Evolutionary conservation across 2,797 vertebrate genomes (phyloP), one percentile per base, ranked within the genome.

Genomic region (Gallinago solitaria): DNA sequence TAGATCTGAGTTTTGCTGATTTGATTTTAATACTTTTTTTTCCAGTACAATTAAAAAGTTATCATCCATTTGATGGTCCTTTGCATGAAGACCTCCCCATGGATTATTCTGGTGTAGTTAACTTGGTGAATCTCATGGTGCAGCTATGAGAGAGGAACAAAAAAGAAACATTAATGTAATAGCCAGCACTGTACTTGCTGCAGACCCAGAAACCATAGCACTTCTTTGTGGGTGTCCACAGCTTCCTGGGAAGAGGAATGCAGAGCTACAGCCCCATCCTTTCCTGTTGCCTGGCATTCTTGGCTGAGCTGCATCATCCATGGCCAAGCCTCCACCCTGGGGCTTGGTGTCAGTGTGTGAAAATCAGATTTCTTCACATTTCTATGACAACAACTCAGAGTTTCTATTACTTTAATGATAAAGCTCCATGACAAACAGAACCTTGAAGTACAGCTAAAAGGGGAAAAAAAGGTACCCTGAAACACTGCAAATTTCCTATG

Each of bases 401-500:
- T 24, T 56, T 41, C 39, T 51, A 15, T 45, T n/a, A 7, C 24
- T 64, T 54, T 16, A 28, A 16, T 54, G 43, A 33, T 16, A 13
- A 88, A 77, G 8, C 6, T 10, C 10, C 11, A 2, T 6, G n/a
- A 68, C 9, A 24, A 41, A 86, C 77, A 70, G 1, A 12, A 28
- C 10, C 30, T n/a, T 59, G n/a, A 74, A 54, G 74, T 70, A 16
- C 21, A 57, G 17, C 6, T 8, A 54, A 74, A 53, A 25, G 11
- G 17, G 25, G 0, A 16, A 37, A 68, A 68, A 78, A 74, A 28
- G 2, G 2, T 17, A 10, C 11, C 16, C 11, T 16, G 9, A 39
- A 79, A 32, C 6, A 9, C 23, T 32, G 23, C 20, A 27, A 1
- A 1, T 47, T 59, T 50, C 64, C 51, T 2, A 0, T 4, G 9